Evolutionary conservation across 1,140 invertebrate species (phyloP).

Genomic region (Vanessa atalanta): DNA sequence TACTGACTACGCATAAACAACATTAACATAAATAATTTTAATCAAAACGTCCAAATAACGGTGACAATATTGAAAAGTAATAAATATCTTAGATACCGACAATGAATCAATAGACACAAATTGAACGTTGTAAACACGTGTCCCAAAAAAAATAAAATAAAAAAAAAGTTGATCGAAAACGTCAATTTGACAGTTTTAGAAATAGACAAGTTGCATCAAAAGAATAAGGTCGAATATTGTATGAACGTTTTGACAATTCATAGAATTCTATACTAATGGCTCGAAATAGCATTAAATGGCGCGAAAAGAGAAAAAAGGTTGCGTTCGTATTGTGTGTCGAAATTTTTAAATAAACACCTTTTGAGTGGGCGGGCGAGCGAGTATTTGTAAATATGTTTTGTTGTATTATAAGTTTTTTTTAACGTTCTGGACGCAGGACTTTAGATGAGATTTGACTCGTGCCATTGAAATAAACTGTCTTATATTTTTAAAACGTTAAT

Average conservation of each 20-base stretch:
- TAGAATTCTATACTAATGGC: conserved; percentile 58
- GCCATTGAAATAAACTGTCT: conserved; percentile 38
- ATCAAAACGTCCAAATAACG: conserved; percentile 29
- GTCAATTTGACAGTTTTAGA: conserved; percentile 31
- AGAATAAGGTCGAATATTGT: conserved; percentile 34
- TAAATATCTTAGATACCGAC: conserved; percentile 58
- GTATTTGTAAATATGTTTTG: conserved; percentile 79
- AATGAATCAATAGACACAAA: conserved; percentile 71
- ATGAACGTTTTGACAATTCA: conserved; percentile 22
- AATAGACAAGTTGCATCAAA: conserved; percentile 30
- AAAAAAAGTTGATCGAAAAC: conserved; percentile 30
- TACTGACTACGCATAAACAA: background rate
- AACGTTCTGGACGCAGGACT: conserved; percentile 39
- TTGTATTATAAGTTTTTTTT: conserved; percentile 64
- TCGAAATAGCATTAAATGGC: conserved; percentile 78
- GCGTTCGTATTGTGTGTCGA: conserved; percentile 69
- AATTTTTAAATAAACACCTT: conserved; percentile 80
- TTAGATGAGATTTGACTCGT: conserved; percentile 57
- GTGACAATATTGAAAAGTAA: conserved; percentile 56
- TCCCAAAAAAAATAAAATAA: conserved; percentile 41
- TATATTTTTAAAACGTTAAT: background rate
- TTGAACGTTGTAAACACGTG: conserved; percentile 73
- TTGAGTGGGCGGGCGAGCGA: conserved; percentile 75
- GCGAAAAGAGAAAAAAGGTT: conserved; percentile 72
- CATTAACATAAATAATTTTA: conserved; percentile 12